Conservation (phyloP, 1,140 invertebrate species). For the Philopotamus ludificatus region DNA sequence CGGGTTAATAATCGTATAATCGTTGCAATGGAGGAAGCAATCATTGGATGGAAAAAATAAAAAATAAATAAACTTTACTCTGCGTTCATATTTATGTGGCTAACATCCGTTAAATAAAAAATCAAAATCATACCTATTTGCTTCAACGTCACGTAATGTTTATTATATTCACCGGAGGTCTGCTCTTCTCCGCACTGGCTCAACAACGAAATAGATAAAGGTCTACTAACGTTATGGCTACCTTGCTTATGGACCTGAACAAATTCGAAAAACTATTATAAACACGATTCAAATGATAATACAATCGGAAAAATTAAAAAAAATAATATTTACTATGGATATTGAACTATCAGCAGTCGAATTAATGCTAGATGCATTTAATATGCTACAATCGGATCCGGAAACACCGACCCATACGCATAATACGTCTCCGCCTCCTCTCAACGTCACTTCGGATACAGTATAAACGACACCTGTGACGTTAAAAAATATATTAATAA, state of each 20-base stretch:
- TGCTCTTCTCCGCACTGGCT: slow-evolving; percentile 57
- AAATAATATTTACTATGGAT: slow-evolving; percentile 43
- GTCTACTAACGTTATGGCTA: slow-evolving; percentile 51
- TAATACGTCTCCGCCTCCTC: slow-evolving; percentile 46
- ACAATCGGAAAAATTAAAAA: slow-evolving; percentile 3
- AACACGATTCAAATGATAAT: not conserved
- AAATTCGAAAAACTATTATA: not conserved
- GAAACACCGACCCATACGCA: slow-evolving; percentile 54
- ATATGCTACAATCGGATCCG: slow-evolving; percentile 42
- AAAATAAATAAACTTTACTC: slow-evolving; percentile 4
- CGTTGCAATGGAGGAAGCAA: no score
- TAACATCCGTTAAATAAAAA: not conserved
- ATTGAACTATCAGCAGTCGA: slow-evolving; percentile 54
- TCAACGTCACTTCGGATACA: slow-evolving; percentile 52
- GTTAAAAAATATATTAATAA: not conserved
- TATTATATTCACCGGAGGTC: slow-evolving; percentile 60
- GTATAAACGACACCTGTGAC: slow-evolving; percentile 51
- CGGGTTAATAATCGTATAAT: no score
- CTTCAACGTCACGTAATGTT: slow-evolving; percentile 67
- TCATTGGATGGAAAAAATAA: slow-evolving; percentile 11
- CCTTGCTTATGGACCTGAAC: slow-evolving; percentile 40
- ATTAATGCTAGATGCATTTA: slow-evolving; percentile 50
- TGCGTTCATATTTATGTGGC: no score
- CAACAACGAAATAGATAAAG: slow-evolving; percentile 56
- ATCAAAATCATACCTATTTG: slow-evolving; percentile 60